phyloP scores from a whole-genome alignment of 2,888 invertebrate genomes.

The Agriopis marginaria region DNA sequence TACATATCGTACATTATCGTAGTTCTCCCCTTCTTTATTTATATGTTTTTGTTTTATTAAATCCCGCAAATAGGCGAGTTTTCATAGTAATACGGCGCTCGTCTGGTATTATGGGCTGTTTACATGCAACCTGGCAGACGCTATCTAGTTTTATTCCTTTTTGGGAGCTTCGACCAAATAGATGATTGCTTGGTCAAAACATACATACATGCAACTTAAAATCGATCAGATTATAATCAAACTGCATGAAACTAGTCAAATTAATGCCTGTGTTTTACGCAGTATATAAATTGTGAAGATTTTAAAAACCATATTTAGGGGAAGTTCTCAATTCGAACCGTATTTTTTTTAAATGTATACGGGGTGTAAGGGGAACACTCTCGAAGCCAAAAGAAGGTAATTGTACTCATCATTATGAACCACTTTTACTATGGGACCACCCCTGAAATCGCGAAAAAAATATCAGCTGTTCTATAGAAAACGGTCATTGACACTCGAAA shows the following conservation, averaged over 20 bases:
- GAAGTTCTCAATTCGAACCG: too few species aligned
- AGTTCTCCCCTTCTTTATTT: constrained; percentile 59
- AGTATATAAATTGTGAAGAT: too few species aligned
- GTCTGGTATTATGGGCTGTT: constrained; percentile 77
- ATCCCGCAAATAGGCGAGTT: constrained; percentile 75
- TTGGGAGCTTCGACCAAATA: constrained; percentile 38
- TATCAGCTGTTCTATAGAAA: too few species aligned
- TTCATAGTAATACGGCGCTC: constrained; percentile 71
- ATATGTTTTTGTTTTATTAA: constrained; percentile 73
- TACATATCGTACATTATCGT: constrained; percentile 63
- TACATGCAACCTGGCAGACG: constrained; percentile 72
- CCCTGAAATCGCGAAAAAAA: too few species aligned
- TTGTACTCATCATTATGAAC: too few species aligned
- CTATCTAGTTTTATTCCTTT: constrained; percentile 47
- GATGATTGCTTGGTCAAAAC: constrained; percentile 31
- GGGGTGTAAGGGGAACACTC: too few species aligned
- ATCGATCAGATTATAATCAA: not conserved
- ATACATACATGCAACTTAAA: constrained; percentile 1
- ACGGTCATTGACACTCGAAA: too few species aligned
- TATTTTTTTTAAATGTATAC: too few species aligned
- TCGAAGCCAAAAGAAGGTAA: too few species aligned
- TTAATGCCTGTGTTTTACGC: too few species aligned
- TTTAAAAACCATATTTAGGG: too few species aligned
- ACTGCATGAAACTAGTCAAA: not conserved
- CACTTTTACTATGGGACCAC: too few species aligned